Evolutionary conservation across 2,797 vertebrate genomes (phyloP), one percentile per base, ranked within the genome.

Genomic region (Scleropages formosus): DNA sequence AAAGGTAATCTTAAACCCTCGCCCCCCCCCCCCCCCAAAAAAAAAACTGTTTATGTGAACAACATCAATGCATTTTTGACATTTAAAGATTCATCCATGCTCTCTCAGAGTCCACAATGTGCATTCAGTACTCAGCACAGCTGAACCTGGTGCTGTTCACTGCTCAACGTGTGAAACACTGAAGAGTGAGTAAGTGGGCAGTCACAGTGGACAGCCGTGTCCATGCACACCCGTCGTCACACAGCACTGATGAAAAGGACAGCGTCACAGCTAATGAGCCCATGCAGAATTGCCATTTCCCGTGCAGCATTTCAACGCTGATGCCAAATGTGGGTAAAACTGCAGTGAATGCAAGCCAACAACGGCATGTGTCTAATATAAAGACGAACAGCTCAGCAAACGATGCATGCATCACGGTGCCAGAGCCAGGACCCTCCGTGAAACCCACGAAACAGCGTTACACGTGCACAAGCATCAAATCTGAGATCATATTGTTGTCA

Each of bases 211-310:
- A 46, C 27, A 63, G 49, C 47, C 18, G 11, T 31, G 49, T 53
- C 49, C 62, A 74, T 66, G 73, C 73, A 58, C 16, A 51, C 26
- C 39, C 31, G 73, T 12, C 4, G 62, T 66, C 49, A 27, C n/a
- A 26, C 62, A 56, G 9, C 22, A 64, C 44, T 1, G 27, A 66
- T 31, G 24, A 16, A 74, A 16, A 20, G 73, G 66, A 49, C 4
- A 18, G 31, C 20, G 64, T 20, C 62, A 39, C 49, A 49, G 51
- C 15, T 31, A 75, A 67, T 68, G 49, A 58, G 27, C 73, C 61
- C 73, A 75, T 75, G 73, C 73, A 67, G 63, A 65, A 49, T 8
- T 56, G 53, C 18, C 3, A 56, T 56, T 56, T 12, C 11, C 53
- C 2, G 53, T 9, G 53, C 53, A 56, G 11, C 18, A 18, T 18